Percentiles rank a stretch among this genome's conserved stretches.
Evolutionary conservation across 1,140 invertebrate genomes (phyloP).

Genomic region (Zaprionus vittiger): DNA sequence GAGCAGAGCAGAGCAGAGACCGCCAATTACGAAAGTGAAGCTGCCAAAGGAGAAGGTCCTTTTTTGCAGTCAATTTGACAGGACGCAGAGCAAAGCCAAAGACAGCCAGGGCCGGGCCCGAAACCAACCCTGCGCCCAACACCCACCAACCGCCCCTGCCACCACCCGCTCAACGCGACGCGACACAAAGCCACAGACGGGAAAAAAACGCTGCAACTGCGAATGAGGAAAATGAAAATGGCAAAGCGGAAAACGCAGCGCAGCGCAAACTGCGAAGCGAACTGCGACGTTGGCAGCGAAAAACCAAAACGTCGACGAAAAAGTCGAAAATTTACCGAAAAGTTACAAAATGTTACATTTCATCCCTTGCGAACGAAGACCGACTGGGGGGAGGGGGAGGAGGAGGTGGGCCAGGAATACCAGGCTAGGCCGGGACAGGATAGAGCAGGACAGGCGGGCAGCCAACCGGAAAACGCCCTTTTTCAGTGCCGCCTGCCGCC

Average conservation of each 20-base stretch:
- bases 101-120: slow-evolving; percentile 49
- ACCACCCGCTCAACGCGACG: slow-evolving; percentile 23
- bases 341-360: slow-evolving; percentile 83
- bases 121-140: slow-evolving; percentile 1
- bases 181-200: slow-evolving; percentile 59
- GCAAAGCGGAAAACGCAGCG: slow-evolving; percentile 25
- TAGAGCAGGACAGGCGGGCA: slow-evolving; percentile 57
- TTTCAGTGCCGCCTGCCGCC: slow-evolving; percentile 54
- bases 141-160: slow-evolving; percentile 9
- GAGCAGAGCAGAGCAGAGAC: slow-evolving; percentile 56
- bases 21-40: slow-evolving; percentile 84
- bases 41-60: slow-evolving; percentile 82
- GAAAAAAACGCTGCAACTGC: slow-evolving; percentile 22
- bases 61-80: slow-evolving; percentile 84
- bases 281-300: slow-evolving; percentile 39
- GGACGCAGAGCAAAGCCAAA: slow-evolving; percentile 75
- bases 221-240: slow-evolving; percentile 49
- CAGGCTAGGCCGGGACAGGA: slow-evolving; percentile 9
- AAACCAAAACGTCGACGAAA: slow-evolving; percentile 75
- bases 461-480: slow-evolving; percentile 84
- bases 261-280: slow-evolving; percentile 23
- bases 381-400: slow-evolving; percentile 5
- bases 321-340: slow-evolving; percentile 83
- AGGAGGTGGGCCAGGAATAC: slow-evolving; percentile 2
- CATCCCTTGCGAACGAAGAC: slow-evolving; percentile 65